Percentiles rank a stretch among this genome's conserved stretches.
These are phyloP conservation scores for Epizoanthus ramosus DNA, from an alignment of 92 coral and sea anemone genomes.

Conservation along the genomic window DNA sequence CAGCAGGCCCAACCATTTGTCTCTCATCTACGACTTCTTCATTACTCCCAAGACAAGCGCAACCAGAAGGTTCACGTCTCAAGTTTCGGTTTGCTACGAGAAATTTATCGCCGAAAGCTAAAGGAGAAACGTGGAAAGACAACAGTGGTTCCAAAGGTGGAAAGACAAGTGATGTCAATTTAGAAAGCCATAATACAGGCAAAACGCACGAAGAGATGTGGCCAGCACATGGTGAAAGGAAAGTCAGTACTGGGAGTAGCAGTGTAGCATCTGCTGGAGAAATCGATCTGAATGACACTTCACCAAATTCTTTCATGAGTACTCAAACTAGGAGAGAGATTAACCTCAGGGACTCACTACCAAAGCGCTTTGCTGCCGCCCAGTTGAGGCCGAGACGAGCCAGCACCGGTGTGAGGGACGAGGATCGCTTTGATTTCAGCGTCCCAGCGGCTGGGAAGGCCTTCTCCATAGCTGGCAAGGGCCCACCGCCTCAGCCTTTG, in stretches of 20 bases:
- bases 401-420: conserved; percentile 34
- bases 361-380: conserved; percentile 24
- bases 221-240: background rate
- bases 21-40: conserved; percentile 9
- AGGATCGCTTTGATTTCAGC: conserved; percentile 29
- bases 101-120: background rate
- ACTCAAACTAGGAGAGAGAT: background rate
- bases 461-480: background rate
- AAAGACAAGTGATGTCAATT: background rate
- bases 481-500: background rate
- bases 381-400: conserved; percentile 45
- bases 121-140: background rate
- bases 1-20: conserved; percentile 1
- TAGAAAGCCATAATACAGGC: background rate
- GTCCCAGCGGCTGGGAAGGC: conserved; percentile 1
- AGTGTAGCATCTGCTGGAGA: background rate
- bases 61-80: background rate
- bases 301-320: conserved; percentile 8
- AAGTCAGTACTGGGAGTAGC: background rate
- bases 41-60: background rate
- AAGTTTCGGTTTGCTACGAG: conserved; percentile 26
- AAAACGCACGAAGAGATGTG: background rate
- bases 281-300: conserved; percentile 33
- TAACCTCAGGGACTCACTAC: conserved; percentile 9
- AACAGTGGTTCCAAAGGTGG: background rate